Conservation (phyloP, 2,113 vertebrate genomes). For the Oncorhynchus clarkii region DNA sequence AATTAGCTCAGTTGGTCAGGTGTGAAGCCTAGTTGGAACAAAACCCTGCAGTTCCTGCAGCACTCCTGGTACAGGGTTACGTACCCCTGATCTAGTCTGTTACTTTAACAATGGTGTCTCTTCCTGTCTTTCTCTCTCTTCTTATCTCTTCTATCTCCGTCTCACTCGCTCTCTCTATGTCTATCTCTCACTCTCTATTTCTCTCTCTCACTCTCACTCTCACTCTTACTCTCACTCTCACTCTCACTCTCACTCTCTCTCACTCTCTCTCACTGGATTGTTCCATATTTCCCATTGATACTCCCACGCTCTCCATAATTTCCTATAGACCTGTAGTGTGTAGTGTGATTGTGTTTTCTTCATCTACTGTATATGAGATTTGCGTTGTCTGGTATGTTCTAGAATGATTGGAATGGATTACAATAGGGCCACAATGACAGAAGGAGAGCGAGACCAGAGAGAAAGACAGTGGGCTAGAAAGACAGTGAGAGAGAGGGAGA, state of each 20-base stretch:
- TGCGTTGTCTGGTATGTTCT: constrained; percentile 30
- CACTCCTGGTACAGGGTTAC: no score
- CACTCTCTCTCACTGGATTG: no score
- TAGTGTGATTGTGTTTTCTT: constrained; percentile 16
- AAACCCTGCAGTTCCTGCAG: no score
- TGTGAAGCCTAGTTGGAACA: no score
- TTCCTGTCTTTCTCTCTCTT: background rate
- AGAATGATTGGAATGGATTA: constrained; percentile 44
- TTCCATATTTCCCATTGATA: no score
- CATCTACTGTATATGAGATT: constrained; percentile 31
- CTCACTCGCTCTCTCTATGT: background rate
- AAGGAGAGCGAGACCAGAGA: constrained; percentile 3
- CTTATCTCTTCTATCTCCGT: background rate
- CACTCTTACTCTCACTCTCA: background rate
- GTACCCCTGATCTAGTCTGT: no score
- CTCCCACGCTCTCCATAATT: no score
- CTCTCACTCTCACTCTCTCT: background rate
- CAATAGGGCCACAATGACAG: constrained; percentile 33
- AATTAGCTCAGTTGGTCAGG: no score
- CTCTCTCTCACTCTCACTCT: background rate
- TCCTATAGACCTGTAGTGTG: background rate
- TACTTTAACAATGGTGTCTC: no score
- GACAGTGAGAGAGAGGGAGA: background rate
- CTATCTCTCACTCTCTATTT: background rate
- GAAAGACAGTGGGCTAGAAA: background rate